Percentiles rank a stretch among this genome's conserved stretches.
phyloP scores from a whole-genome alignment of 1,140 invertebrate species.

The Bombus haemorrhoidalis region DNA sequence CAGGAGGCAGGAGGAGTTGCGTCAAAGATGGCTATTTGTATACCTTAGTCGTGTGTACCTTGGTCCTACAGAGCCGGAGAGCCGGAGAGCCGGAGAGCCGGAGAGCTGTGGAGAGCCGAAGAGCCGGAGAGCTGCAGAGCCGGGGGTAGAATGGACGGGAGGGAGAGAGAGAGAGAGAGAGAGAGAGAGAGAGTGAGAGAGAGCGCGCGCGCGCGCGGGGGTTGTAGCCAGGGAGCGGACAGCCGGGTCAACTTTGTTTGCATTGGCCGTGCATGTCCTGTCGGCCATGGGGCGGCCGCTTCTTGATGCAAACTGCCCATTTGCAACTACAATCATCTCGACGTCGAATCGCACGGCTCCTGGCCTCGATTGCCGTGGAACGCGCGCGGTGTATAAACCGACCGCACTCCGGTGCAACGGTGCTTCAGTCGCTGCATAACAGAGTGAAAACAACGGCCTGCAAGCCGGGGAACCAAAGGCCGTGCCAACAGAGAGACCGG shows the following conservation, averaged over 20 bases:
- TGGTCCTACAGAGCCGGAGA: slow-evolving; percentile 56
- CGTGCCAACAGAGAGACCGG: slow-evolving; percentile 68
- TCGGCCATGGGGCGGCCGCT: slow-evolving; percentile 68
- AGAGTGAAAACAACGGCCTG: slow-evolving; percentile 78
- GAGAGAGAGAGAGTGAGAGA: no score
- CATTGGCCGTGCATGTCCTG: slow-evolving; percentile 77
- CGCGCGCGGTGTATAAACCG: slow-evolving; percentile 77
- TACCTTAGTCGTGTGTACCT: slow-evolving; percentile 74
- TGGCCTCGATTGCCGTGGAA: slow-evolving; percentile 65
- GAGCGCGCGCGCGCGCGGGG: slow-evolving; percentile 38
- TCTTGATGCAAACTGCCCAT: slow-evolving; percentile 82
- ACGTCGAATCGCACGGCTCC: slow-evolving; percentile 72
- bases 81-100: slow-evolving; percentile 15
- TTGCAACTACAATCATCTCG: slow-evolving; percentile 82
- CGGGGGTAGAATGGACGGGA: slow-evolving; percentile 47
- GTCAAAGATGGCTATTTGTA: slow-evolving; percentile 75
- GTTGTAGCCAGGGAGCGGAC: slow-evolving; percentile 62
- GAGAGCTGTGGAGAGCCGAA: not conserved
- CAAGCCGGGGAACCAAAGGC: slow-evolving; percentile 74
- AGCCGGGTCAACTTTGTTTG: slow-evolving; percentile 80
- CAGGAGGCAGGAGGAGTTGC: slow-evolving; percentile 48
- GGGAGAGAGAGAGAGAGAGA: no score
- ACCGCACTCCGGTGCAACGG: slow-evolving; percentile 74
- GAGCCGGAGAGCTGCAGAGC: slow-evolving; percentile 23
- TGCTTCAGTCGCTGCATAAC: slow-evolving; percentile 77